Conservation (phyloP, 2,888 invertebrate genomes). For the Dicranocentrus wangi region DNA sequence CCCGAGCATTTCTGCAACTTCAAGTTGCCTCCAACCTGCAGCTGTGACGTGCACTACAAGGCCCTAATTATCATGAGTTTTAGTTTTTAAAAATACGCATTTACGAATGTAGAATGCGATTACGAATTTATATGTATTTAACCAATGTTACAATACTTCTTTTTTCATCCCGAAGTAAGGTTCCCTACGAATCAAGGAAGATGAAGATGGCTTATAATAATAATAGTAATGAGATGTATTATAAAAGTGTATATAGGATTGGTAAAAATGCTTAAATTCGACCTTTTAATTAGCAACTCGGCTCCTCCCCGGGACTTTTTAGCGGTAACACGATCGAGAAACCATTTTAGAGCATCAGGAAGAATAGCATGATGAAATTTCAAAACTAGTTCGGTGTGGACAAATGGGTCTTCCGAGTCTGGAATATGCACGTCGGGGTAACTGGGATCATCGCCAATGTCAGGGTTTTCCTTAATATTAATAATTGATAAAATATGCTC, state of each 20-base stretch:
- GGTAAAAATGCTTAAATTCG: no score
- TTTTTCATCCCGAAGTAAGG: conserved; percentile 32
- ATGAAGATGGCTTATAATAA: no score
- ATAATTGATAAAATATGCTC: no score
- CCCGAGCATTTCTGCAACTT: conserved; percentile 53
- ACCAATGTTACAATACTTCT: no score
- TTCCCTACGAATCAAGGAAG: conserved; percentile 30
- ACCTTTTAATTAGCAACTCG: conserved; percentile 39
- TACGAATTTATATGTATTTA: no score
- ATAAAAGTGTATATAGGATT: no score
- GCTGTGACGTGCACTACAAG: conserved; percentile 56
- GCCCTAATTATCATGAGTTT: conserved; percentile 25
- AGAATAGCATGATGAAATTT: conserved; percentile 42
- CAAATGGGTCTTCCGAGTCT: conserved; percentile 45
- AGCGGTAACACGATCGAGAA: conserved; percentile 37
- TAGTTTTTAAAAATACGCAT: background rate
- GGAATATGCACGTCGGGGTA: background rate
- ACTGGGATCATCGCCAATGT: no score
- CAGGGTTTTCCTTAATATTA: no score
- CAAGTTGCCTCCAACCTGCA: conserved; percentile 32
- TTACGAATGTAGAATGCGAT: no score
- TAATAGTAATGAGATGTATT: no score
- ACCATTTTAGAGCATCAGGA: conserved; percentile 38
- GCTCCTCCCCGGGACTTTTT: conserved; percentile 52
- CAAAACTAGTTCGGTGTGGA: conserved; percentile 47